Base-by-base conservation (phyloP, 1,140 invertebrate genomes). In the Drosophila lowei region DNA sequence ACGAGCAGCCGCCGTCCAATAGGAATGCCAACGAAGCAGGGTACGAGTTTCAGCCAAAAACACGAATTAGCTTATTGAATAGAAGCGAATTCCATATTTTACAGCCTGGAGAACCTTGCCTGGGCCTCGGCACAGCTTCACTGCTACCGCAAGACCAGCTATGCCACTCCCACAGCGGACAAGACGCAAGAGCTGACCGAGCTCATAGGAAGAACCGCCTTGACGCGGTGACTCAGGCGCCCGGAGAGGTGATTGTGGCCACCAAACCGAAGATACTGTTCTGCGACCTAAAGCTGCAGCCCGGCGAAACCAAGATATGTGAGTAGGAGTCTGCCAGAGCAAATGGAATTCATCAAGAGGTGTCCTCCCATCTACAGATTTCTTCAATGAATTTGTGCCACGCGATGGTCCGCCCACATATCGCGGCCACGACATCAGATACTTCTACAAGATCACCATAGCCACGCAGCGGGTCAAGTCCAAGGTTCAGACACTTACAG, bases 71-170 rank as follows among this genome's bases (percentile, higher is more conserved):
- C 6, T 0, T 1, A 25, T 18, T 16, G 42, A 60, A 18, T 43
- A 15, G 6, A 38, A 34, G 9, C 30, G 0, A 44, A 53, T 11
- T 42, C 7, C 0, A 1, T 11, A 13, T 46, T 49, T 16, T 13
- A 13, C n/a, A 88, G 83, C 23, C 93, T 95, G 79, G 97, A 98
- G 92, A 96, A 95, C 89, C 91, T 99, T 65, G 98, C 97, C 30
- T 99, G 98, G 98, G 97, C 97, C 0, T 98, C 97, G 92, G 98
- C 96, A 46, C 98, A 99, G 92, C 95, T 99, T 54, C 97, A 99
- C 91, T 99, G 98, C 90, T 96, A 91, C 61, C 67, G 90, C 1
- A 91, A 91, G 43, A 90, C 86, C 2, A 89, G 72, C 60, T 80
- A 74, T n/a, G 60, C 66, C 8, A 75, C 57, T 1, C 58, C 83